These are phyloP conservation scores for Zoanthus gigantus DNA, from an alignment of 92 coral and sea anemone species.

Conservation along the genomic window DNA sequence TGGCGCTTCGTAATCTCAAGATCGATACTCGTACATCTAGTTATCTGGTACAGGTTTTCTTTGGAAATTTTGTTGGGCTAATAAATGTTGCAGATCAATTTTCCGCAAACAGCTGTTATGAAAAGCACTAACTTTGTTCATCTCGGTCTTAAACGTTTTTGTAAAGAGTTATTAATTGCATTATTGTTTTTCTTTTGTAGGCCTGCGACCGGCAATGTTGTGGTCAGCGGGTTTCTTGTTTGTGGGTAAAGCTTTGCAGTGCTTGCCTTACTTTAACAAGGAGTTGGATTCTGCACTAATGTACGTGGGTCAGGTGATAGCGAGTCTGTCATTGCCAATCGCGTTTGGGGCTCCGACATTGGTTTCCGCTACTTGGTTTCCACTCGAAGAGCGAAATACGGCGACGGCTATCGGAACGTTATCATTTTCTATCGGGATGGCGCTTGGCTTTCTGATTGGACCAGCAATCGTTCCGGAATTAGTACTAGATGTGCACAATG, in stretches of 20 bases:
- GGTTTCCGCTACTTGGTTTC: slow-evolving; percentile 80
- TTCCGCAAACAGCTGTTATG: too few species aligned
- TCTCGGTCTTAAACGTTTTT: too few species aligned
- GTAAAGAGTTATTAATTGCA: too few species aligned
- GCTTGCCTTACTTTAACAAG: slow-evolving; percentile 29
- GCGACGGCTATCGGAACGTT: slow-evolving; percentile 74
- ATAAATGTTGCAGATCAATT: too few species aligned
- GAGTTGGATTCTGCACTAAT: slow-evolving; percentile 23
- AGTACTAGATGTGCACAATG: neutral
- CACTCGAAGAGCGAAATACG: slow-evolving; percentile 78
- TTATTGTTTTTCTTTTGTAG: neutral
- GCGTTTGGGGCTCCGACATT: slow-evolving; percentile 60
- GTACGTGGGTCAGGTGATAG: slow-evolving; percentile 35
- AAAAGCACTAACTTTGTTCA: too few species aligned
- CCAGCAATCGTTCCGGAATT: slow-evolving; percentile 66
- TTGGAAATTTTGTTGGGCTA: too few species aligned
- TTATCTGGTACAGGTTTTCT: too few species aligned
- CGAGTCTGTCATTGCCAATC: slow-evolving; percentile 38
- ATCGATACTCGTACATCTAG: too few species aligned
- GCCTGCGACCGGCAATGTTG: slow-evolving; percentile 42
- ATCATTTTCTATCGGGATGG: slow-evolving; percentile 67
- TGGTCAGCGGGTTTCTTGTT: slow-evolving; percentile 42
- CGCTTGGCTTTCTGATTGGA: slow-evolving; percentile 66
- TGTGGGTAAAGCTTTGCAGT: slow-evolving; percentile 41
- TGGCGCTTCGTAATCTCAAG: too few species aligned